Conservation (phyloP, 2,113 vertebrate species). For the Stictonetta naevosa region DNA sequence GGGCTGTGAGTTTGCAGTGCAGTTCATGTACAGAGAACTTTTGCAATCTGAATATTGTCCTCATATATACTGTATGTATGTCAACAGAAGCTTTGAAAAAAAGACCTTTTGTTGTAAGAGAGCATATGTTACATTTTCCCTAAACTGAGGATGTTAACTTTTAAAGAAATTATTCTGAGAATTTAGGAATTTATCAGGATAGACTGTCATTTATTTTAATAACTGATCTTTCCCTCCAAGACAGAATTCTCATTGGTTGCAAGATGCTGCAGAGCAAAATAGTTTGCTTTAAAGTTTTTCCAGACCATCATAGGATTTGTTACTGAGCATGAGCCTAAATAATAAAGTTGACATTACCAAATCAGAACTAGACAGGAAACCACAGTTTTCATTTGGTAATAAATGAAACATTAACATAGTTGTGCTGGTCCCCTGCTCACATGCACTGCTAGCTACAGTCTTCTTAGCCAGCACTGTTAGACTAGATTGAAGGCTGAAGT, state of each 20-base stretch:
- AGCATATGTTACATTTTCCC: background rate
- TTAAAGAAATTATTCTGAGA: background rate
- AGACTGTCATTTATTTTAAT: background rate
- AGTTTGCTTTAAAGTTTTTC: background rate
- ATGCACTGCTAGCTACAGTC: background rate
- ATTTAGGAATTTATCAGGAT: background rate
- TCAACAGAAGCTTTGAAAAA: background rate
- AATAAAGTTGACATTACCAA: background rate
- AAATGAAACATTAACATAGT: background rate
- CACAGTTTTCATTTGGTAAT: background rate
- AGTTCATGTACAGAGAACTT: background rate
- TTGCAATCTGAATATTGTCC: background rate
- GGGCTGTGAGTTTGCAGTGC: background rate
- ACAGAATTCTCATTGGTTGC: background rate
- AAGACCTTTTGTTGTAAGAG: background rate
- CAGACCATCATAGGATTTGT: background rate
- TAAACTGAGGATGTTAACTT: background rate
- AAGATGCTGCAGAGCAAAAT: background rate
- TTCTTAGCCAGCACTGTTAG: background rate
- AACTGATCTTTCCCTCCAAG: background rate
- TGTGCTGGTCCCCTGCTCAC: accelerated
- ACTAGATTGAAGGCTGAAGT: background rate
- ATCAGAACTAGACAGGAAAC: background rate
- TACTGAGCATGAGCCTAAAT: background rate
- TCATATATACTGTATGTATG: background rate